Conservation (phyloP, 37 sponge, comb jelly and placozoan species). For the Petrosia ficiformis region DNA sequence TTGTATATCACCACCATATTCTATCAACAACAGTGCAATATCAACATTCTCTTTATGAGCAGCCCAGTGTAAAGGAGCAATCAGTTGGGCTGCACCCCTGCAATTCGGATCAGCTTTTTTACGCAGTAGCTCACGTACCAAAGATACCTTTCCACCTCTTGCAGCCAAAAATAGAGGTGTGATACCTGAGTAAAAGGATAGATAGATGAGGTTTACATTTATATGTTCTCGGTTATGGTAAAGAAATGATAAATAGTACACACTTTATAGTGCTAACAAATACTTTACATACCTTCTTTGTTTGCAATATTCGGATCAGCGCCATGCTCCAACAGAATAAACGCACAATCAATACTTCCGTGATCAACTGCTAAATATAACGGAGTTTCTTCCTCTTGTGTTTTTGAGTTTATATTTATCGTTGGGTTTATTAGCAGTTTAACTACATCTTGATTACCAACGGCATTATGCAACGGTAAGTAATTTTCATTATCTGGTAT, state of each 20-base stretch:
- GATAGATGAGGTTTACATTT: no score
- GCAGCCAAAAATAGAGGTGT: constrained; percentile 74
- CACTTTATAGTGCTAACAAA: not conserved
- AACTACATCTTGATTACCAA: constrained; percentile 40
- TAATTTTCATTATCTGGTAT: constrained; percentile 56
- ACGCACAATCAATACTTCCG: constrained; percentile 35
- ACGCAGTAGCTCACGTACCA: constrained; percentile 37
- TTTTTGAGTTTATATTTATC: constrained; percentile 38
- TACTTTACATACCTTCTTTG: constrained; percentile 35
- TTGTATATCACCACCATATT: constrained; percentile 52
- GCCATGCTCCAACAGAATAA: constrained; percentile 46
- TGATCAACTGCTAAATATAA: constrained; percentile 44
- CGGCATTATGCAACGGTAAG: constrained; percentile 64
- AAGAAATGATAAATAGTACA: not conserved
- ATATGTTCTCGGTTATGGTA: no score
- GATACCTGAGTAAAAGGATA: constrained; percentile 23
- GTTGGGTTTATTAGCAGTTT: constrained; percentile 47
- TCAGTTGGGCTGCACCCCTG: constrained; percentile 31
- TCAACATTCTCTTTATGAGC: constrained; percentile 61
- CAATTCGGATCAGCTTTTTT: constrained; percentile 22
- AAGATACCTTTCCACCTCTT: constrained; percentile 39
- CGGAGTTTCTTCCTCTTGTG: constrained; percentile 50
- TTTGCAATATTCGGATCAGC: constrained; percentile 73
- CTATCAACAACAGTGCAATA: constrained; percentile 63
- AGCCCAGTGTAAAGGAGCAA: constrained; percentile 78